A percentile compares a stretch with the other conserved stretches of the same genome.
Conservation (phyloP, 2,888 invertebrate species). For the Steromphala cineraria region DNA sequence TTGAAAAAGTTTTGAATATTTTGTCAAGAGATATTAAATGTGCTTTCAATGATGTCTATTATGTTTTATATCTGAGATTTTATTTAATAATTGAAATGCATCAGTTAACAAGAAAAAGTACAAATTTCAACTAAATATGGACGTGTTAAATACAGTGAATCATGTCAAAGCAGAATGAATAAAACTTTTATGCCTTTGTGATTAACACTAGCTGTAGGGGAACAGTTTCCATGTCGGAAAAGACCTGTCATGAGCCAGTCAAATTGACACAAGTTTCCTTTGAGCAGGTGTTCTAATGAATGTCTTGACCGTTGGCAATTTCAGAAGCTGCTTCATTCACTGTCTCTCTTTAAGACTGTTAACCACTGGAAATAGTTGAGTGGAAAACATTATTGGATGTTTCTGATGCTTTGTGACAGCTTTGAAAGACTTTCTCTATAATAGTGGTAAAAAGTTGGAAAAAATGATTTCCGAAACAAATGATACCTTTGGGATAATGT, state of each 20-base stretch:
- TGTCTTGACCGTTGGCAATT: not conserved
- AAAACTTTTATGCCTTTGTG: not conserved
- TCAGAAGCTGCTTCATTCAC: not conserved
- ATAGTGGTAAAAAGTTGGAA: no score
- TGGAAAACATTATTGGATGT: no score
- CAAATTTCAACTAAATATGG: not conserved
- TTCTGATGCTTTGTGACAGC: no score
- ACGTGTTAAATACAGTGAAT: not conserved
- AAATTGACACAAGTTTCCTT: not conserved
- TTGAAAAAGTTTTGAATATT: no score
- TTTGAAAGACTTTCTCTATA: no score
- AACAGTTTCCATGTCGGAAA: constrained; percentile 4
- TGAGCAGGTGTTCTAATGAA: not conserved
- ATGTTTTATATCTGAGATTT: not conserved
- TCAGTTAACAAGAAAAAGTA: not conserved
- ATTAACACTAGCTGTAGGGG: not conserved
- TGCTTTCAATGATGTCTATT: no score
- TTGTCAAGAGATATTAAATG: no score
- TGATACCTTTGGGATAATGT: no score
- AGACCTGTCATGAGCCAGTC: not conserved
- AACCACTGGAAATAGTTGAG: not conserved
- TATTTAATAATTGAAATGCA: not conserved
- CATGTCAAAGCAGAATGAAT: not conserved
- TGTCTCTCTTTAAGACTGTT: not conserved
- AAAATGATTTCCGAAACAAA: no score